Evolutionary conservation across 2,797 vertebrate species (phyloP).

Genomic region (Microhierax caerulescens): DNA sequence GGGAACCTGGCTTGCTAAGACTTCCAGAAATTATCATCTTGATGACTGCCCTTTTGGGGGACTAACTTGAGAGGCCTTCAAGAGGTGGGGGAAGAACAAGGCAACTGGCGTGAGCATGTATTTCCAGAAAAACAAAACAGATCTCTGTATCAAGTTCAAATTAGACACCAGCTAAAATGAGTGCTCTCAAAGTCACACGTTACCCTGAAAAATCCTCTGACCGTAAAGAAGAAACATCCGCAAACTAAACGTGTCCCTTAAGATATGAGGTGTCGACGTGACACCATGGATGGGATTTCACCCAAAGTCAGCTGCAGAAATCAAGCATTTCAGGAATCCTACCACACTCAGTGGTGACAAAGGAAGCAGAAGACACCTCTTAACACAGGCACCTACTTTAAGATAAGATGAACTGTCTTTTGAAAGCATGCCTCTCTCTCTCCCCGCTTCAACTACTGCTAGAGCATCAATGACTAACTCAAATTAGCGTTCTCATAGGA

Average conservation of each 20-base stretch:
- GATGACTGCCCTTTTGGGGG: neutral
- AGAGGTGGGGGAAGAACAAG: neutral
- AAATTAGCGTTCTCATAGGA: neutral
- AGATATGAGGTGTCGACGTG: neutral
- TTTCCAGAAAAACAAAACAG: neutral
- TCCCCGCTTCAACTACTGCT: neutral
- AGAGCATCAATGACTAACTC: neutral
- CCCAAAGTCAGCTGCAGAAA: neutral
- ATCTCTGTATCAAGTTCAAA: neutral
- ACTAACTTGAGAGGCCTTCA: neutral
- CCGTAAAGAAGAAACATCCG: neutral
- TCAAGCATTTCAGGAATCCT: neutral
- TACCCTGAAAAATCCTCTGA: neutral
- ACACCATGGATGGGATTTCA: neutral
- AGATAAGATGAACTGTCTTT: neutral
- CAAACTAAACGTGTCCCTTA: fast-evolving
- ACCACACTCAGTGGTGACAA: neutral
- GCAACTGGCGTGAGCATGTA: neutral
- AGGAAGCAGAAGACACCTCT: neutral
- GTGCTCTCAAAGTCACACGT: neutral
- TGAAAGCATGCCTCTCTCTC: neutral
- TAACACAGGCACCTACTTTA: neutral
- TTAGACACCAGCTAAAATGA: neutral
- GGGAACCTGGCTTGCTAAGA: neutral
- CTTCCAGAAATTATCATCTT: neutral